phyloP scores from a whole-genome alignment of 2,797 vertebrate genomes.

The Nasua narica region DNA sequence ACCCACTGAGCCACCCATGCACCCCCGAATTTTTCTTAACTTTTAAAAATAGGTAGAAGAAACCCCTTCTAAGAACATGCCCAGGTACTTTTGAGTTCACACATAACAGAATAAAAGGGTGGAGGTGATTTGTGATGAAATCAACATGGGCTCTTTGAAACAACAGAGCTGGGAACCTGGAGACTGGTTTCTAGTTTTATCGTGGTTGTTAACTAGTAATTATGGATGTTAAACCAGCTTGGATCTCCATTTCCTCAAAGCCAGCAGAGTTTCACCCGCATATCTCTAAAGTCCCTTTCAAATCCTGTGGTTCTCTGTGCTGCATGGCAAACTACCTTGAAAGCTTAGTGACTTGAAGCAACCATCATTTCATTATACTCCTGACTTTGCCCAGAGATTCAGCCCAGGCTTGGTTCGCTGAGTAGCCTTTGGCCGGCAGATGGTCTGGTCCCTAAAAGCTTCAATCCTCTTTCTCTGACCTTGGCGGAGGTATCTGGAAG shows the following conservation, averaged over 20 bases:
- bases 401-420: rapidly evolving
- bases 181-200: neutral
- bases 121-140: neutral
- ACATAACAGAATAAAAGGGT: neutral
- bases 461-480: neutral
- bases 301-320: neutral
- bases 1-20: no score
- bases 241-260: neutral
- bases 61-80: neutral
- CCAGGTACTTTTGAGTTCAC: neutral
- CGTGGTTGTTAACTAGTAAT: neutral
- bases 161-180: neutral
- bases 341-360: neutral
- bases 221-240: neutral
- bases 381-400: neutral
- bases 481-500: neutral
- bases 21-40: neutral
- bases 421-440: neutral
- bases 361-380: neutral
- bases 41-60: neutral
- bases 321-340: neutral
- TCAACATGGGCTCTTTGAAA: neutral
- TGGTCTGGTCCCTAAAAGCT: neutral
- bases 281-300: neutral
- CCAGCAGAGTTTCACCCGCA: neutral